Evolutionary conservation across 1,140 invertebrate species (phyloP).

Genomic region (Micrasema minimum): DNA sequence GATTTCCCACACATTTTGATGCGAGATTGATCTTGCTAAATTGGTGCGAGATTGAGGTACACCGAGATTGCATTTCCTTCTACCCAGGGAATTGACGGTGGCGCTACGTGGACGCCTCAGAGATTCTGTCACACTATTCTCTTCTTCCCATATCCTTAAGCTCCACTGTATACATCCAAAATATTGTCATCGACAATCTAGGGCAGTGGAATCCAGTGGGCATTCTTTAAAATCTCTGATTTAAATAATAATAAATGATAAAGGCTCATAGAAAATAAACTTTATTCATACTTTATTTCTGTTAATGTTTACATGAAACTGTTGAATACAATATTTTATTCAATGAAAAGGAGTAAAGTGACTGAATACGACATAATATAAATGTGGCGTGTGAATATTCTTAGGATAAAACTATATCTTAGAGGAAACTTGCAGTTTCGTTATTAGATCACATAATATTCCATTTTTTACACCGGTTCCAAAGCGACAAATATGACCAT

Average conservation of each 20-base stretch:
- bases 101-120: no score
- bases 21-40: no score
- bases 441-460: slow-evolving; percentile 13
- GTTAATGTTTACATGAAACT: slow-evolving; percentile 28
- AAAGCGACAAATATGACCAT: slow-evolving; percentile 21
- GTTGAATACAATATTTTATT: slow-evolving; percentile 13
- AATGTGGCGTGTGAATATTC: slow-evolving; percentile 20
- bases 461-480: slow-evolving; percentile 11
- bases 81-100: no score
- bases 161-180: no score
- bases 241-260: slow-evolving; percentile 24
- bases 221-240: no score
- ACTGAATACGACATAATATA: not conserved
- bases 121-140: no score
- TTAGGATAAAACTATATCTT: slow-evolving; percentile 30
- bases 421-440: slow-evolving; percentile 13
- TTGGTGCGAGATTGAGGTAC: no score
- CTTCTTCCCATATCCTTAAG: no score
- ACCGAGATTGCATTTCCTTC: no score
- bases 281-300: slow-evolving; percentile 40
- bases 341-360: slow-evolving; percentile 8
- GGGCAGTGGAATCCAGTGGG: no score
- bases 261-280: slow-evolving; percentile 43
- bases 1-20: no score
- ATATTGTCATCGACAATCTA: no score